Evolutionary conservation across 1,140 invertebrate species (phyloP).

Genomic region (Caligus rogercresseyi): DNA sequence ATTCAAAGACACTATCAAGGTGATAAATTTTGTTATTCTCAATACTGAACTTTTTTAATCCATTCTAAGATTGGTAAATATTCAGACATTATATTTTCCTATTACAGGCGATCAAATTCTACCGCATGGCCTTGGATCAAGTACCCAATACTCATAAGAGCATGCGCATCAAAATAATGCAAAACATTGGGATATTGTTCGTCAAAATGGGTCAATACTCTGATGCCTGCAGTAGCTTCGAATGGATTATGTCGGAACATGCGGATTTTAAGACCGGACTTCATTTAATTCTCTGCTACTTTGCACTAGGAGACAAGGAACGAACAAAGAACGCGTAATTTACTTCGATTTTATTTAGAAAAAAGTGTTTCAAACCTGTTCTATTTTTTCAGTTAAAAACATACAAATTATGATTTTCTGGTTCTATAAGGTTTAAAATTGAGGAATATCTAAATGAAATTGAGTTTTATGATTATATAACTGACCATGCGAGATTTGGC

Average conservation of each 20-base stretch:
- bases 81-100: too few species aligned
- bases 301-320: conserved; percentile 76
- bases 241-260: conserved; percentile 91
- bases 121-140: conserved; percentile 89
- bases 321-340: conserved; percentile 70
- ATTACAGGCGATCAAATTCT: conserved; percentile 71
- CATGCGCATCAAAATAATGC: conserved; percentile 68
- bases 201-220: conserved; percentile 88
- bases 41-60: too few species aligned
- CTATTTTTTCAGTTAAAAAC: too few species aligned
- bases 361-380: too few species aligned
- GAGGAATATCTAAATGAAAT: too few species aligned
- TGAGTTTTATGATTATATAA: too few species aligned
- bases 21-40: too few species aligned
- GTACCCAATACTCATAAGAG: conserved; percentile 78
- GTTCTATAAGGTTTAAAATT: too few species aligned
- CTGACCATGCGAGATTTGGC: too few species aligned
- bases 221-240: conserved; percentile 87
- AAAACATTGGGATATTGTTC: conserved; percentile 91
- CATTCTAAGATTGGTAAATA: too few species aligned
- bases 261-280: conserved; percentile 70
- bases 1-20: too few species aligned
- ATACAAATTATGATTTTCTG: too few species aligned
- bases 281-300: conserved; percentile 80
- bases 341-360: neutral